Conservation (phyloP, 2,113 vertebrate species). For the Onychorhynchus coronatus region DNA sequence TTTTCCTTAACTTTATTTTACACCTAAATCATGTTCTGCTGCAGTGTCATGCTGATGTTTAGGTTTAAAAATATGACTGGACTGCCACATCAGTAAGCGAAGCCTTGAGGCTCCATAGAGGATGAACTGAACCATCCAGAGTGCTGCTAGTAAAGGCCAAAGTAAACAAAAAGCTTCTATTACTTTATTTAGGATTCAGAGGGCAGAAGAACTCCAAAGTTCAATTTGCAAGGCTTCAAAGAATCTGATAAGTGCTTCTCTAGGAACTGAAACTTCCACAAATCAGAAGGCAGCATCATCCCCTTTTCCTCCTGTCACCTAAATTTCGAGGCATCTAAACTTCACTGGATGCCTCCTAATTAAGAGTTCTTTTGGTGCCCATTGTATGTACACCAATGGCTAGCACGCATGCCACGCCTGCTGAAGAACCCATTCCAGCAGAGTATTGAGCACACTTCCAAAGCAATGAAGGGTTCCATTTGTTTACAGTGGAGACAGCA, state of each 20-base stretch:
- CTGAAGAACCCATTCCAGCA: background rate
- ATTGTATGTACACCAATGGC: accelerated
- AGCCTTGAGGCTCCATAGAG: background rate
- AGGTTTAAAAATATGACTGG: background rate
- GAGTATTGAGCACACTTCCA: background rate
- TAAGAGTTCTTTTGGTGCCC: background rate
- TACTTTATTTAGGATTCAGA: background rate
- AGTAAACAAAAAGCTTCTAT: background rate
- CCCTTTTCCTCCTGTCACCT: background rate
- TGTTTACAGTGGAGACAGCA: background rate
- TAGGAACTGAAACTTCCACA: background rate
- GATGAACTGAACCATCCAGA: background rate
- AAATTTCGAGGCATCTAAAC: accelerated
- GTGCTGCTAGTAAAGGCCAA: background rate
- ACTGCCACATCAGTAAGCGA: background rate
- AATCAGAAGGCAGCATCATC: background rate
- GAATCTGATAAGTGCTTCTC: background rate
- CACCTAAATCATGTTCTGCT: background rate
- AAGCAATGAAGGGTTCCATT: background rate
- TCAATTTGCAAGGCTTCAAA: background rate
- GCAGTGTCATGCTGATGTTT: background rate
- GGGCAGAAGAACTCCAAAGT: background rate
- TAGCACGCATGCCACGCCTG: background rate
- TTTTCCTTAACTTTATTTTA: background rate
- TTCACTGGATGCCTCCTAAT: background rate